A percentile compares a stretch with the other conserved stretches of the same genome.
These are phyloP conservation scores for Helarctos malayanus DNA, from an alignment of 2,797 vertebrate species.

Conservation along the genomic window DNA sequence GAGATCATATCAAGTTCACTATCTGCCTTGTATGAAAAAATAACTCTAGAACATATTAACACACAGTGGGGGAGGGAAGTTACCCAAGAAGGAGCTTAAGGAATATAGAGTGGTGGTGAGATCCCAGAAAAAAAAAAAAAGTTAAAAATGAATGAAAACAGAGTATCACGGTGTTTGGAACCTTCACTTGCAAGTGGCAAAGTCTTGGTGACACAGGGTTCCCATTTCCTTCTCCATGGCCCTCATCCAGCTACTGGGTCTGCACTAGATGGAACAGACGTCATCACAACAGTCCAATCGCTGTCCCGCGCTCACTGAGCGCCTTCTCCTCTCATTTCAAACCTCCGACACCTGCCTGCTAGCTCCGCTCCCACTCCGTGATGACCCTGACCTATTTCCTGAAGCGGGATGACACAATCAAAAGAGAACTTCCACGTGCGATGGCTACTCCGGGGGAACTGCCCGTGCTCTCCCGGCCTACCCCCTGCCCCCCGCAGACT, in stretches of 20 bases:
- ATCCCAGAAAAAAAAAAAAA: background rate
- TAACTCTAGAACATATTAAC: background rate
- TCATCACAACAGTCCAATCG: rapidly evolving
- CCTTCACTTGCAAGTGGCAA: background rate
- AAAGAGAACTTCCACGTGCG: background rate
- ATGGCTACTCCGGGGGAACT: background rate
- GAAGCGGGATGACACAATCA: background rate
- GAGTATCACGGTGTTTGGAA: background rate
- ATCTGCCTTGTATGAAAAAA: background rate
- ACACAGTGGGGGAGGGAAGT: background rate
- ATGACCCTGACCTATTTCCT: background rate
- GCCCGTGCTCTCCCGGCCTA: background rate
- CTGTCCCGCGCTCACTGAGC: rapidly evolving
- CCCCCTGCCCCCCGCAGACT: too few species aligned
- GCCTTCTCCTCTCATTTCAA: background rate
- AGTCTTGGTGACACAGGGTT: background rate
- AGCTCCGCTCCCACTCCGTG: background rate
- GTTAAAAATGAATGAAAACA: background rate
- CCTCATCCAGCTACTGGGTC: background rate
- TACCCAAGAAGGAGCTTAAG: background rate
- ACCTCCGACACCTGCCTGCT: rapidly evolving
- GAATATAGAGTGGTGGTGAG: background rate
- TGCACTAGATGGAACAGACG: background rate
- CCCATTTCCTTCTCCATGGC: rapidly evolving
- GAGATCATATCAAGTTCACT: background rate